Evolutionary conservation across 1,140 invertebrate species (phyloP).

Genomic region (Xylocopa sonorina): DNA sequence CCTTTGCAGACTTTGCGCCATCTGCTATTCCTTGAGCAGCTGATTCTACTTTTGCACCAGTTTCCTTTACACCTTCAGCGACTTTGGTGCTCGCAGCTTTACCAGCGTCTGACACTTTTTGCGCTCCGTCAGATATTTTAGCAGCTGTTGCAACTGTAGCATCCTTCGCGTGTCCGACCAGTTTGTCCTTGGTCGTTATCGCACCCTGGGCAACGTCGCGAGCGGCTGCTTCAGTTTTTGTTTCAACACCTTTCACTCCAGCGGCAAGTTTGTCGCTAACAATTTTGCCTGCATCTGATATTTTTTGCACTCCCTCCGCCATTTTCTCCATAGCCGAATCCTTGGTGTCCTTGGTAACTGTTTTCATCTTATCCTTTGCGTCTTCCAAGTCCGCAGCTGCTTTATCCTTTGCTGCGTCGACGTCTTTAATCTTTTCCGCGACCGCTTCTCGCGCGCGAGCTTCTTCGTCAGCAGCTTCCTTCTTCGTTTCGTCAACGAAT

Average conservation of each 20-base stretch:
- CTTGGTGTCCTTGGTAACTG: constrained; percentile 25
- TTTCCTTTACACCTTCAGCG: background rate
- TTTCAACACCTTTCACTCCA: background rate
- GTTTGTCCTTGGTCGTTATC: constrained; percentile 32
- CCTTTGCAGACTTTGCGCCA: constrained; percentile 27
- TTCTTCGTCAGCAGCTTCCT: constrained; percentile 62
- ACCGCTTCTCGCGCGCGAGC: constrained; percentile 13
- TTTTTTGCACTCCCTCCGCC: background rate
- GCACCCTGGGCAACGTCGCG: background rate
- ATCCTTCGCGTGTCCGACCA: background rate
- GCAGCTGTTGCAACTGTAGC: background rate
- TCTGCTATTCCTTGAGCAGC: constrained; percentile 46
- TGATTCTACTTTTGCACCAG: constrained; percentile 24
- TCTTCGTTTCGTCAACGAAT: constrained; percentile 69
- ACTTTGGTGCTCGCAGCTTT: constrained; percentile 29
- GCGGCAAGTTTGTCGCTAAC: constrained; percentile 12
- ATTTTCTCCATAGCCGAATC: background rate
- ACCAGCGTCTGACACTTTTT: constrained; percentile 1
- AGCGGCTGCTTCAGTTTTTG: background rate
- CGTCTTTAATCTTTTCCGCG: background rate
- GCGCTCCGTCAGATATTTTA: background rate
- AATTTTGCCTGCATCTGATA: constrained; percentile 13
- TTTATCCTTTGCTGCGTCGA: constrained; percentile 3
- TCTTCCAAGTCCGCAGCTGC: constrained; percentile 7
- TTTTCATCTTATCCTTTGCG: constrained; percentile 17